Evolutionary conservation across 2,797 vertebrate species (phyloP), one percentile per base, ranked within the genome.

Genomic region (Dallia pectoralis): DNA sequence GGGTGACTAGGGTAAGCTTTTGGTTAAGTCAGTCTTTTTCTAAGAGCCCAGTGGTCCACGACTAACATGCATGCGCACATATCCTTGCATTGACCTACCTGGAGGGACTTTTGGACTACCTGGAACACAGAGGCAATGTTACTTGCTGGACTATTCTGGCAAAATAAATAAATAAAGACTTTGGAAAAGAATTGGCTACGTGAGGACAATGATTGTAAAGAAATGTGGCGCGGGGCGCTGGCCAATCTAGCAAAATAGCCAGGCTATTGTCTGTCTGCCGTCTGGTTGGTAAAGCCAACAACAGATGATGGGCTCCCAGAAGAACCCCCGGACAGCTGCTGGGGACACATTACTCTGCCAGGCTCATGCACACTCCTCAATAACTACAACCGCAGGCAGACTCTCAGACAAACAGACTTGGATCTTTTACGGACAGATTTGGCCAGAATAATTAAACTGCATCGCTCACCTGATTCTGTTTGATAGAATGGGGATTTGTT

Each of bases 241-340:
- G 32, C 33, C 64, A n/a, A 40, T 68, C 29, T n/a, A 68, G 27
- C n/a, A 16, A 9, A 5, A 40, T 66, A 72, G 64, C 36, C 16
- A 65, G 53, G 18, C 65, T 30, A 53, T 67, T 67, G 69, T 76
- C 69, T 67, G 49, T 51, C 44, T 25, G 25, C 15, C 22, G 25
- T 25, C 49, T 53, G 62, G 68, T 30, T 63, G 15, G 36, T 14
- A 49, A n/a, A 44, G 30, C 63, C n/a, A 67, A 18, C 33, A 33
- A 70, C 59, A 48, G 66, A 70, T 64, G 67, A n/a, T 67, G 73
- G 67, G 74, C 27, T 56, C 49, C 63, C 49, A 72, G 59, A 69
- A 73, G 53, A 67, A 64, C 19, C 62, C 62, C 59, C 82, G 11
- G 51, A n/a, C 51, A 81, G 78, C 78, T 80, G 80, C 70, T 78